These are phyloP conservation scores for Heterotilapia buettikoferi DNA, from an alignment of 2,113 vertebrate species.

Conservation along the genomic window DNA sequence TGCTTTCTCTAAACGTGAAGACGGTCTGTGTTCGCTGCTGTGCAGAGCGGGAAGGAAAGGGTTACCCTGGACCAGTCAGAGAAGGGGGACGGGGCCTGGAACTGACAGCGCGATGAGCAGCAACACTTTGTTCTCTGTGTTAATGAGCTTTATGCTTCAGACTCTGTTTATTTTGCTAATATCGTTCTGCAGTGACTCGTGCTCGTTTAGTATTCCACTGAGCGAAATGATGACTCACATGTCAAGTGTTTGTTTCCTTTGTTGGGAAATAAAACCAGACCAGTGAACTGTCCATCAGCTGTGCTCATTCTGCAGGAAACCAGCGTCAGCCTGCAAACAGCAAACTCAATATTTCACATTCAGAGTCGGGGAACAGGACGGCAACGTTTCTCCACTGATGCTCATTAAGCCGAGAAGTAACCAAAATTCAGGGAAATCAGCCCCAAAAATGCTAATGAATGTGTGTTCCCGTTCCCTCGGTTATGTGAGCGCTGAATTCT, in stretches of 20 bases:
- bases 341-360: neutral
- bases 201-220: neutral
- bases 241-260: neutral
- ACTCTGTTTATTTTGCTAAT: neutral
- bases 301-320: neutral
- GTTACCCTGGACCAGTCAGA: neutral
- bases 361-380: neutral
- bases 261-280: neutral
- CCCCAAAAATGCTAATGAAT: neutral
- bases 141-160: neutral
- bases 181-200: neutral
- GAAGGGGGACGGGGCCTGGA: neutral
- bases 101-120: neutral
- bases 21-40: rapidly evolving
- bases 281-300: neutral
- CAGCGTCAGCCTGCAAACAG: neutral
- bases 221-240: neutral
- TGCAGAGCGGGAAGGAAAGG: neutral
- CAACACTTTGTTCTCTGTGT: neutral
- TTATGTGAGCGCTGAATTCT: neutral
- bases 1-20: neutral
- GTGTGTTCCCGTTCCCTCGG: neutral
- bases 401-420: neutral
- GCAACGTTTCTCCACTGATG: neutral
- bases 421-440: neutral